These are phyloP conservation scores for Otolemur crassicaudatus DNA, from an alignment of 2,797 vertebrate species.

Conservation along the genomic window DNA sequence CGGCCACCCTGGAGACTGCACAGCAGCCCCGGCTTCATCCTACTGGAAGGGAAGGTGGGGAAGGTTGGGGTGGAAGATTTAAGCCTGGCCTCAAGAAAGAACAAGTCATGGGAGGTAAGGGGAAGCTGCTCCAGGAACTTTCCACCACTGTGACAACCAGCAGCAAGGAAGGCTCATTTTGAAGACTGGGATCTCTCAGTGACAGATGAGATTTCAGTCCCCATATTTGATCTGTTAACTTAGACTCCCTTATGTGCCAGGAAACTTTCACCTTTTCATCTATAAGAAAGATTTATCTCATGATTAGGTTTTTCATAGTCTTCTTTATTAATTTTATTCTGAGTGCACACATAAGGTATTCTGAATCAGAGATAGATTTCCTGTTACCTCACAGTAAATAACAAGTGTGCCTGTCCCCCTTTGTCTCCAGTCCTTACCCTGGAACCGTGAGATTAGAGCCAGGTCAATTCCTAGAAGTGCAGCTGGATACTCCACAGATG, in stretches of 20 bases:
- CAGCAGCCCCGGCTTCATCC: not conserved
- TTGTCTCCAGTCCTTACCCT: not conserved
- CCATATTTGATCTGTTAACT: not conserved
- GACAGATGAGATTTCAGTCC: not conserved
- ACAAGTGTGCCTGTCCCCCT: fast-evolving
- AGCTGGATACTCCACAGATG: too few species aligned
- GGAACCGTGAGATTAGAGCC: not conserved
- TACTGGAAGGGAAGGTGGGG: not conserved
- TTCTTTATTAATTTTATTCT: not conserved
- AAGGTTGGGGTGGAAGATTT: not conserved
- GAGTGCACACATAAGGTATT: not conserved
- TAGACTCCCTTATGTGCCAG: not conserved
- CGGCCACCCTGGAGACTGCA: not conserved
- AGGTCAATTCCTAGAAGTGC: not conserved
- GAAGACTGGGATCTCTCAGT: not conserved
- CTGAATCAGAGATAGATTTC: not conserved
- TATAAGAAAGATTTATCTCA: not conserved
- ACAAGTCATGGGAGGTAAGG: not conserved
- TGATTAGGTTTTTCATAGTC: not conserved
- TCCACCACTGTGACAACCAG: not conserved
- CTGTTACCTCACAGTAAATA: not conserved
- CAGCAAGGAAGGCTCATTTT: not conserved
- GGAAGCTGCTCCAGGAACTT: not conserved
- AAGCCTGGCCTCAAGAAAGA: not conserved
- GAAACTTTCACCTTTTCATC: not conserved